Conservation (phyloP, 2,888 invertebrate species). For the Drosophila neutralis region DNA sequence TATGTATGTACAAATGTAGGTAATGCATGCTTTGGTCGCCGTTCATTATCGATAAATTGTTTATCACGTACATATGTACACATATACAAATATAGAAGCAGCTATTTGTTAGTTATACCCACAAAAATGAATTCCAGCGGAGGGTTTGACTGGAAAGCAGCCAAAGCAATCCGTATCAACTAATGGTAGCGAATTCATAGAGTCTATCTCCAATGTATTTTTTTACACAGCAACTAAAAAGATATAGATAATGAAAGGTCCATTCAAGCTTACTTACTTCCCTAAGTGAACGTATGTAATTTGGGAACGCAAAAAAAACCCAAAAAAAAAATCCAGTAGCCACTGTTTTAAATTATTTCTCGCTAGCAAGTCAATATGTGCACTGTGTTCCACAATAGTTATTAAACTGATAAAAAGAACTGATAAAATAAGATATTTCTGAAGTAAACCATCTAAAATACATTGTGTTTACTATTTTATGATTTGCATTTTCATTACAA, state of each 20-base stretch:
- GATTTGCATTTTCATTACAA: neutral
- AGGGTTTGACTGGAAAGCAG: constrained; percentile 12
- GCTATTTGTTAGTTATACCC: neutral
- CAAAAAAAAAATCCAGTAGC: neutral
- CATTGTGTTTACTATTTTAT: neutral
- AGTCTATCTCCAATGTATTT: neutral
- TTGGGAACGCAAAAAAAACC: neutral
- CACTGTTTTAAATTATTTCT: neutral
- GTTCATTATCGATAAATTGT: neutral
- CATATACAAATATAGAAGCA: neutral
- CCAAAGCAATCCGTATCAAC: neutral
- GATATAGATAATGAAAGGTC: neutral
- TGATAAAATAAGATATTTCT: neutral
- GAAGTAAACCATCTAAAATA: neutral
- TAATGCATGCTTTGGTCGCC: neutral
- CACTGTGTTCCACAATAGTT: neutral
- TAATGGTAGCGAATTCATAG: neutral
- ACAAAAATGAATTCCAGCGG: constrained; percentile 7
- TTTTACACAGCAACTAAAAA: neutral
- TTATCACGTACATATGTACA: neutral
- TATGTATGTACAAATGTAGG: neutral
- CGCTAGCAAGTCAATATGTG: neutral
- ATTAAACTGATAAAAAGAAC: neutral
- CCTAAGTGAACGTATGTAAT: neutral
- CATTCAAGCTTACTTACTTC: neutral